Evolutionary conservation across 2,888 invertebrate genomes (phyloP), one percentile per base, ranked within the genome.

Genomic region (Proisotoma minuta): DNA sequence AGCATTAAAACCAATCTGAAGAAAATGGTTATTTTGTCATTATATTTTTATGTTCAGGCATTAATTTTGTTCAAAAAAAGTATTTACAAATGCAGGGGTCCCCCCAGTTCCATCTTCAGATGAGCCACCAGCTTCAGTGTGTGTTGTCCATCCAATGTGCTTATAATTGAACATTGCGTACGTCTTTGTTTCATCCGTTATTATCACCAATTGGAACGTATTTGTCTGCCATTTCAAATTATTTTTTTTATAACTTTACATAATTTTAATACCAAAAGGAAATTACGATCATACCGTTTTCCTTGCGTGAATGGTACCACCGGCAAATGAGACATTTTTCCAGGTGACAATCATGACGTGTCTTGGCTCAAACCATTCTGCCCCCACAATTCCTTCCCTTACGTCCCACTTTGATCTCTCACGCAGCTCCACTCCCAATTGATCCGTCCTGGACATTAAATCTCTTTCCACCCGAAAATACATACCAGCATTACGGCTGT

Each of bases 161-260:
- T 87, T 84, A 77, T 98, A 99, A 80, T 98, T 98, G 78, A 92
- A 93, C 59, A 99, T 92, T 0, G 88, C 91, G 77, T 96, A 99
- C 0, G 96, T 93, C 75, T 89, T 88, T 2, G 92, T 90, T 80
- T 93, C 95, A 77, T 96, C 93, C 0, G 95, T 93, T 0, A 90
- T 91, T 57, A 98, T 77, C 2, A 96, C 86, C 83, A 92, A 82
- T 86, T 99, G 98, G 81, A 95, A 98, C 0, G 95, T 93, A 77
- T 97, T 97, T 1, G 93, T 92, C 88, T 91, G 80, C 4, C 79
- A 80, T 56, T 40, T 29, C 43, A 62, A 66, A 60, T 52, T 60
- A 50, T 24, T 34, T 18, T 2, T 52, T 24, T 29, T 12, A 43
- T 3, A 22, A n/a, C 2, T 57, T 27, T 10, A 10, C 3, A 12